Conservation (phyloP, 1,140 invertebrate genomes). For the Bursaphelenchus mucronatus region DNA sequence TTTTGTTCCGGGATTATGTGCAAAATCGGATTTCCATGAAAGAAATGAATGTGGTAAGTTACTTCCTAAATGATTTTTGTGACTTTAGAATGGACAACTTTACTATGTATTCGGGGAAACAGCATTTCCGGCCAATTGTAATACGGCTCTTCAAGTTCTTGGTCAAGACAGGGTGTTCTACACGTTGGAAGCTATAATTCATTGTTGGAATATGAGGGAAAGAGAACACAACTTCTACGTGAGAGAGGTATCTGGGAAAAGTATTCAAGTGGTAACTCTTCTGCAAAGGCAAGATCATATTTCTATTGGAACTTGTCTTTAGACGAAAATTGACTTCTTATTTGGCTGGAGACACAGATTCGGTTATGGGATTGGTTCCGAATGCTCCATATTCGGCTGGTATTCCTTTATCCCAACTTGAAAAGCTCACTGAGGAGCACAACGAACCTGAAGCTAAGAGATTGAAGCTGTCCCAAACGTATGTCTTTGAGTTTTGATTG, state of each 20-base stretch:
- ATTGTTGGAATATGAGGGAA: constrained; percentile 37
- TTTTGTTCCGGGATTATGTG: constrained; percentile 19
- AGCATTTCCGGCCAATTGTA: constrained; percentile 39
- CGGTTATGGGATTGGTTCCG: constrained; percentile 39
- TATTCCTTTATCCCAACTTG: constrained; percentile 29
- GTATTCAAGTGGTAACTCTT: constrained; percentile 40
- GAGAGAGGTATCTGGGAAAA: constrained; percentile 40
- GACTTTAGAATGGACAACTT: constrained; percentile 31
- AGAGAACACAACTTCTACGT: constrained; percentile 39
- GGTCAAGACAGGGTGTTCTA: constrained; percentile 31
- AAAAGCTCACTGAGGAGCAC: constrained; percentile 5
- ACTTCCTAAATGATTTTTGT: neutral
- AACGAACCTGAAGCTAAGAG: constrained; percentile 38
- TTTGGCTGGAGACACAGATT: constrained; percentile 19
- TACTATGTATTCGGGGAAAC: constrained; percentile 43
- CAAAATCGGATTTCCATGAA: constrained; percentile 5
- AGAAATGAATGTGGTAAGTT: constrained; percentile 14
- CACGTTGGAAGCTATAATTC: constrained; percentile 41
- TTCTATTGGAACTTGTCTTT: constrained; percentile 21
- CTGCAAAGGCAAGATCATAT: constrained; percentile 31
- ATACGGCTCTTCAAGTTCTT: constrained; percentile 36
- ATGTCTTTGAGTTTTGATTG: constrained; percentile 33
- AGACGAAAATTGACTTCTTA: constrained; percentile 36
- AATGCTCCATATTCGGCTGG: constrained; percentile 38
- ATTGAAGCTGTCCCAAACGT: constrained; percentile 33